Conservation (phyloP, 2,797 vertebrate species). For the Amblyopsis hoosieri region DNA sequence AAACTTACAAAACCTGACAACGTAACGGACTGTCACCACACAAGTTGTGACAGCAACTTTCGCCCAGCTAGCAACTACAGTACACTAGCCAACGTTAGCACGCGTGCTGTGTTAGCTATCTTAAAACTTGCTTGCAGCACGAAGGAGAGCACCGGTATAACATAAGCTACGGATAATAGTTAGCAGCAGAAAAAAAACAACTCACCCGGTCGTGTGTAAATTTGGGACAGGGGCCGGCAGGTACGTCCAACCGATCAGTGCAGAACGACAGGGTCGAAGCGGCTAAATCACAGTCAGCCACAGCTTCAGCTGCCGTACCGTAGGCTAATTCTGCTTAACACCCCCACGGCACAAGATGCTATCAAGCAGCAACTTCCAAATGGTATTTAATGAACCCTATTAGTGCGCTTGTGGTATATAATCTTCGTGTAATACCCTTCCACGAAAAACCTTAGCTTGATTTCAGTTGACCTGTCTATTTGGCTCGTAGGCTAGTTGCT, state of each 20-base stretch:
- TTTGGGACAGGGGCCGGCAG: not conserved
- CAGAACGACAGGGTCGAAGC: slow-evolving; percentile 24
- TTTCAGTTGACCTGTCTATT: slow-evolving; percentile 48
- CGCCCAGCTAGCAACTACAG: slow-evolving; percentile 32
- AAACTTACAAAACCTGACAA: slow-evolving; percentile 30
- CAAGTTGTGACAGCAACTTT: slow-evolving; percentile 69
- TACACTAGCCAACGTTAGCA: slow-evolving; percentile 12
- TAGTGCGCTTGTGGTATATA: slow-evolving; percentile 18
- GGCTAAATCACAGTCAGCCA: slow-evolving; percentile 66
- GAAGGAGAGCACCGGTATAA: not conserved
- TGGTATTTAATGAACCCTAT: slow-evolving; percentile 13
- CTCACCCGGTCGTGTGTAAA: slow-evolving; percentile 51
- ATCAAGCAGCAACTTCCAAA: slow-evolving; percentile 3
- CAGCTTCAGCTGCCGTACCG: slow-evolving; percentile 40
- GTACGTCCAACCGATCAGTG: slow-evolving; percentile 30
- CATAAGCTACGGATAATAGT: not conserved
- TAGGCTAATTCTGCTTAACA: slow-evolving; percentile 50
- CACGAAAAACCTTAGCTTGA: slow-evolving; percentile 7
- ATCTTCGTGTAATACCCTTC: not conserved
- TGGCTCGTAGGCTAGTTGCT: slow-evolving; percentile 55
- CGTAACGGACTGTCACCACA: slow-evolving; percentile 24
- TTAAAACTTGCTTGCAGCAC: slow-evolving; percentile 32
- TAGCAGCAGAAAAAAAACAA: slow-evolving; percentile 27
- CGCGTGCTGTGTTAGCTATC: slow-evolving; percentile 25
- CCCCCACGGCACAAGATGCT: slow-evolving; percentile 27